Evolutionary conservation across 2,797 vertebrate species (phyloP).

Genomic region (Lagodon rhomboides): DNA sequence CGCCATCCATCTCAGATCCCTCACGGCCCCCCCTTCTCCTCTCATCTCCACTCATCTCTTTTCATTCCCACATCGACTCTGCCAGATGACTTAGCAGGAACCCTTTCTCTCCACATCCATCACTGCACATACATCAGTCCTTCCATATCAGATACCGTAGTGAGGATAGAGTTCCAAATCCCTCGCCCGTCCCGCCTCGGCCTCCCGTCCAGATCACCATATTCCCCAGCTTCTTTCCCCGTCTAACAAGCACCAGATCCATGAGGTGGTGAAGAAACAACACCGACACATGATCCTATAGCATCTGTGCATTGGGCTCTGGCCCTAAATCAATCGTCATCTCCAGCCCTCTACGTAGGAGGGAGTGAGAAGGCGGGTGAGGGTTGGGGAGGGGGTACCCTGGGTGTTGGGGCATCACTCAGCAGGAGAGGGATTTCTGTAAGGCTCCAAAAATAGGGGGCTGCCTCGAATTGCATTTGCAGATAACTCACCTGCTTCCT

Average conservation of each 20-base stretch:
- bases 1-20: slow-evolving; percentile 31
- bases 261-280: slow-evolving; percentile 82
- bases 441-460: slow-evolving; percentile 70
- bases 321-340: slow-evolving; percentile 81
- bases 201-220: slow-evolving; percentile 53
- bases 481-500: slow-evolving; percentile 89
- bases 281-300: slow-evolving; percentile 83
- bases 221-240: slow-evolving; percentile 68
- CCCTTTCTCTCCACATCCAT: slow-evolving; percentile 68
- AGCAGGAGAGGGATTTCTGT: slow-evolving; percentile 57
- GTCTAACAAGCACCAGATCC: slow-evolving; percentile 81
- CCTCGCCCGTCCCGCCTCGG: slow-evolving; percentile 53
- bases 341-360: slow-evolving; percentile 33
- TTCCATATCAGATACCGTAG: slow-evolving; percentile 74
- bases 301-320: slow-evolving; percentile 79
- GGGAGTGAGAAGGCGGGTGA: slow-evolving; percentile 7
- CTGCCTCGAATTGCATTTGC: slow-evolving; percentile 39
- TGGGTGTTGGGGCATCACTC: slow-evolving; percentile 68
- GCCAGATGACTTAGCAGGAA: slow-evolving; percentile 70
- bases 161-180: slow-evolving; percentile 80
- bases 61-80: slow-evolving; percentile 50
- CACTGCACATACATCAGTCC: slow-evolving; percentile 72
- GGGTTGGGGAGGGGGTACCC: background rate
- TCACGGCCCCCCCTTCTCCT: slow-evolving; percentile 2
- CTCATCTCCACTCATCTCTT: slow-evolving; percentile 51